Conservation (phyloP, 2,113 vertebrate genomes). For the Uria aalge region DNA sequence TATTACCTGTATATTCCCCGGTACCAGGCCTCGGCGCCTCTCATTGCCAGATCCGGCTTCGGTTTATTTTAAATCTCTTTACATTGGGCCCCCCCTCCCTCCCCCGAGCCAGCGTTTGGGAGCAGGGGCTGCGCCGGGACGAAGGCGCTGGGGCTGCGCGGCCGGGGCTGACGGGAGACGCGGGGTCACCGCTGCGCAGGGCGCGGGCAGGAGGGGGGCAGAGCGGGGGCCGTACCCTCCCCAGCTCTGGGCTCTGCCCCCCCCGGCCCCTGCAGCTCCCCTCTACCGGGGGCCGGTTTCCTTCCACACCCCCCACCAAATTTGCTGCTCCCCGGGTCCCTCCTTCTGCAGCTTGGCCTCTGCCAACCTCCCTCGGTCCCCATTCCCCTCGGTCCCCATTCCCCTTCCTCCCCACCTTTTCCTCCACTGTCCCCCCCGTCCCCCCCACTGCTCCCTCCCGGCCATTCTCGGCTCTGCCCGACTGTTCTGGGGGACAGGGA, state of each 20-base stretch:
- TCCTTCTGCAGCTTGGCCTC: not conserved
- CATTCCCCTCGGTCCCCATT: not conserved
- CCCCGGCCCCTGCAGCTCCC: not conserved
- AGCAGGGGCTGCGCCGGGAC: not conserved
- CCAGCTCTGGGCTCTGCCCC: not conserved
- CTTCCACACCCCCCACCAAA: not conserved
- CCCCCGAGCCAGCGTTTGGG: not conserved
- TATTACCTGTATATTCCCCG: constrained; percentile 83
- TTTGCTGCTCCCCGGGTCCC: not conserved
- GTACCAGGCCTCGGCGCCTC: not conserved
- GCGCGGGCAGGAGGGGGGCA: not conserved
- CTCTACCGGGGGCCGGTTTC: not conserved
- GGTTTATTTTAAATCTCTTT: constrained; percentile 8
- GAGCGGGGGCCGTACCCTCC: not conserved
- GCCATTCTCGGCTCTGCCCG: not conserved
- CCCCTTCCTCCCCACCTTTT: not conserved
- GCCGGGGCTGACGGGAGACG: not conserved
- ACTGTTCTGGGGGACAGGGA: not conserved
- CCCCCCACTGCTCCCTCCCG: not conserved
- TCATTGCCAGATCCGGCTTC: not conserved
- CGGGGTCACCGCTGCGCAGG: not conserved
- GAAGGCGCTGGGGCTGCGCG: not conserved
- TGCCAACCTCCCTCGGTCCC: not conserved
- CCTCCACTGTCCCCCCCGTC: not conserved
- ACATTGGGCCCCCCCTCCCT: constrained; percentile 52